phyloP scores from a whole-genome alignment of 2,888 invertebrate genomes.

The Dicyrtomina minuta region DNA sequence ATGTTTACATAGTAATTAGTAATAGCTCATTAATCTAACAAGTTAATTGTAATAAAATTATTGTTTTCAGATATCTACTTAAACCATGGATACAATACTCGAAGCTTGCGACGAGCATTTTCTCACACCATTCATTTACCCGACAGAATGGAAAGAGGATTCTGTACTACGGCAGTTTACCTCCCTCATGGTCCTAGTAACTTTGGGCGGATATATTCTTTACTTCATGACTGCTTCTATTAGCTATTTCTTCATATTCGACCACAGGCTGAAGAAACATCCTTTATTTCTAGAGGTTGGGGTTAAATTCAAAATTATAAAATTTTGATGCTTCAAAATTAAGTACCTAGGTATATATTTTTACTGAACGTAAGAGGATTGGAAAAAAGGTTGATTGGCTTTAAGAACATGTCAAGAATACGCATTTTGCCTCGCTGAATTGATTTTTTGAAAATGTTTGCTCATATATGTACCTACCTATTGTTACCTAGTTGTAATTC shows the following conservation, averaged over 20 bases:
- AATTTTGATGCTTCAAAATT: no score
- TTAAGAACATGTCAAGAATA: no score
- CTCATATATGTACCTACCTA: no score
- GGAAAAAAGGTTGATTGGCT: no score
- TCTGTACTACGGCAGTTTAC: slow-evolving; percentile 43
- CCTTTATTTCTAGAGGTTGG: slow-evolving; percentile 46
- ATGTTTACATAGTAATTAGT: not conserved
- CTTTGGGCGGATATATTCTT: slow-evolving; percentile 41
- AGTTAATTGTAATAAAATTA: no score
- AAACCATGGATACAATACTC: slow-evolving; percentile 44
- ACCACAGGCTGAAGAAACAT: slow-evolving; percentile 49
- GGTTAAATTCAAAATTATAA: not conserved
- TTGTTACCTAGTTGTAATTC: no score
- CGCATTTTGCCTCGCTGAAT: no score
- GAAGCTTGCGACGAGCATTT: slow-evolving; percentile 34
- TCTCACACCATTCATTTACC: slow-evolving; percentile 46
- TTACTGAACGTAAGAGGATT: no score
- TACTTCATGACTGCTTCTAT: slow-evolving; percentile 48
- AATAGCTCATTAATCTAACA: no score
- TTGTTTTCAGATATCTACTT: no score
- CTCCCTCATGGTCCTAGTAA: slow-evolving; percentile 40
- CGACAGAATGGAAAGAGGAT: slow-evolving; percentile 35
- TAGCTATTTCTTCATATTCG: slow-evolving; percentile 43
- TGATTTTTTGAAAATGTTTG: no score
- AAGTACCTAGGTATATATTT: no score